Base-by-base conservation (phyloP, 1,140 invertebrate genomes). In the Drosophila aff. region DNA sequence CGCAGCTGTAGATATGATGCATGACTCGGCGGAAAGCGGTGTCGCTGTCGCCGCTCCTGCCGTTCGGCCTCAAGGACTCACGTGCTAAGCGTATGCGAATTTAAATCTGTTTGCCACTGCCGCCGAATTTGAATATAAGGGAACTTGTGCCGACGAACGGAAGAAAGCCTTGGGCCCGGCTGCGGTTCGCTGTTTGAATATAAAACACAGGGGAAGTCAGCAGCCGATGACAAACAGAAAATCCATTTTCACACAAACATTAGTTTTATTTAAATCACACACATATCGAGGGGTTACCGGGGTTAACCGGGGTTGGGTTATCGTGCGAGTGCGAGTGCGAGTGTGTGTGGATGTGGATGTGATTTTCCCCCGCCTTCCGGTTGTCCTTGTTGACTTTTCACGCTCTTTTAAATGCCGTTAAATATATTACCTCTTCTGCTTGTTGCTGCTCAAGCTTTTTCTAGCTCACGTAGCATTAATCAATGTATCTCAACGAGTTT, bases 361-460 rank as follows among this genome's bases (percentile, higher is more conserved):
- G 84, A 81, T 74, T 75, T 60, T 31, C 36, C 53, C 53, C 53
- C 9, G 18, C 2, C 53, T 47, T 69, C 31, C 65, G 49, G 36
- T 78, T 47, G 75, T 78, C 77, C 81, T 80, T 79, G 90, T 92
- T 92, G 91, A 92, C 90, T 92, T 92, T 92, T 92, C 91, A 92
- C 83, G 90, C 91, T 92, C 82, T 67, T 91, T 92, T 92, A 91
- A 92, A 75, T 79, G 81, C 71, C 81, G 78, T 84, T 80, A 80
- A 83, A 84, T 77, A 57, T 81, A 64, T 81, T 28, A 66, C 49
- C 49, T 43, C 62, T 65, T 18, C 44, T 40, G 68, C 47, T 67
- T 61, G 44, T 63, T 62, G 50, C 23, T 76, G 46, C 40, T 11
- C 11, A 9, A 55, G 44, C 21, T 52, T 46, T 41, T 44, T 61